Base-by-base conservation (phyloP, 2,113 vertebrate genomes). In the Dromiciops gliroides region DNA sequence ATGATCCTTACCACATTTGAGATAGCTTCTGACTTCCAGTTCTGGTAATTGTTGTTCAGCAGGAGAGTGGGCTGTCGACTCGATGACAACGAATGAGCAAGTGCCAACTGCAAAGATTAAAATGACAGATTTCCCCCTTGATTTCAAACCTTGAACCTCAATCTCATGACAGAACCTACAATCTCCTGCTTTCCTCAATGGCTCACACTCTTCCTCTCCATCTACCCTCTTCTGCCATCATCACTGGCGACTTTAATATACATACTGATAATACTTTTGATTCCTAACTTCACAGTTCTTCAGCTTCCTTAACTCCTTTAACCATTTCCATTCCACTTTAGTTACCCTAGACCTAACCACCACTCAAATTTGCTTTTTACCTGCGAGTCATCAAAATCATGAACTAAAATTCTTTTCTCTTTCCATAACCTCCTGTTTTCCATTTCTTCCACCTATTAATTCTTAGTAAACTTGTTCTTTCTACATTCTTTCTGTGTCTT, bases 1-100 rank as follows among this genome's bases (percentile, higher is more conserved):
- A 23, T 83, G 67, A 83, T 44, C 67, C 26, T 92, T 95, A 51
- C 93, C 75, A 31, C 44, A 44, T 50, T 94, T 96, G 92, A 95
- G 28, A 56, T 94, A 10, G 60, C 94, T 50, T 93, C 23, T 75
- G 75, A 28, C 22, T 93, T 96, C 92, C 51, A 60, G 2, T 95
- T 94, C 50, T 91, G 50, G 9, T 67, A 83, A 37, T 44, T 92
- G 11, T 24, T 91, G 60, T 51, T 91, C 89, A 75, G 2, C 16
- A 56, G 2, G 11, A 90, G 4, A 3, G 12, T 90, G 16, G 50
- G 49, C n/a, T 2, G 14, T 44, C 44, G 67, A 44, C 37, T 44
- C 6, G 67, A 83, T 83, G n/a, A 83, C n/a, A 75, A 75, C n/a
- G 60, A n/a, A n/a, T 75, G 60, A 75, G 4, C 37, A 83, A 44